phyloP scores from a whole-genome alignment of 2,888 invertebrate genomes.

The Ferrisia virgata region DNA sequence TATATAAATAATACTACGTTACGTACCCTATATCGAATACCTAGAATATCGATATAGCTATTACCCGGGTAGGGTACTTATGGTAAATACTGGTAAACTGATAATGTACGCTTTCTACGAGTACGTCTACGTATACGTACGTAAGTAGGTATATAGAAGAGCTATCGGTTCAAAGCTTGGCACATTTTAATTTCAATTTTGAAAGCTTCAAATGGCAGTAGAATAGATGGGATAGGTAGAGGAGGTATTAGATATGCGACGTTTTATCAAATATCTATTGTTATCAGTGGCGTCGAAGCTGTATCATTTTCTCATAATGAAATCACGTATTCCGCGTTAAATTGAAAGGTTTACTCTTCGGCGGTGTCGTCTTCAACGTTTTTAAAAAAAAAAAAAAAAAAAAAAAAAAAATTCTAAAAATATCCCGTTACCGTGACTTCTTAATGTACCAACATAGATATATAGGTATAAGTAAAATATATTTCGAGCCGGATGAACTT shows the following conservation, averaged over 20 bases:
- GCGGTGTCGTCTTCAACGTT: background rate
- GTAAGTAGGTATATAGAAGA: too few relatives aligned
- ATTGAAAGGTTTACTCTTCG: background rate
- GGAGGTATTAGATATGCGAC: background rate
- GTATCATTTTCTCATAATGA: constrained; percentile 11
- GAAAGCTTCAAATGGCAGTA: background rate
- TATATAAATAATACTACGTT: too few relatives aligned
- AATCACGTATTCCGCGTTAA: background rate
- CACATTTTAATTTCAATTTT: background rate
- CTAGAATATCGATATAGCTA: background rate
- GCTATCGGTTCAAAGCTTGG: background rate
- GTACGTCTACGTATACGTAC: too few relatives aligned
- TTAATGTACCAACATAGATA: background rate
- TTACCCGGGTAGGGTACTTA: too few relatives aligned
- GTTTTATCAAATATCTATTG: background rate
- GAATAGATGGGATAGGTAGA: too few relatives aligned
- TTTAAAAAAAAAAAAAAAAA: too few relatives aligned
- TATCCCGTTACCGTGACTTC: background rate
- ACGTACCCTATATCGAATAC: background rate
- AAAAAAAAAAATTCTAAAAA: background rate
- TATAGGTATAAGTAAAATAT: too few relatives aligned
- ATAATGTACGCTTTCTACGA: too few relatives aligned
- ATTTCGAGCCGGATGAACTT: background rate
- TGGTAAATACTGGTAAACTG: too few relatives aligned
- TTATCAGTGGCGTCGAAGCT: background rate